Percentiles rank a stretch among this genome's conserved stretches.
Conservation (phyloP, 2,888 invertebrate species). For the Odontocolon sp. region DNA sequence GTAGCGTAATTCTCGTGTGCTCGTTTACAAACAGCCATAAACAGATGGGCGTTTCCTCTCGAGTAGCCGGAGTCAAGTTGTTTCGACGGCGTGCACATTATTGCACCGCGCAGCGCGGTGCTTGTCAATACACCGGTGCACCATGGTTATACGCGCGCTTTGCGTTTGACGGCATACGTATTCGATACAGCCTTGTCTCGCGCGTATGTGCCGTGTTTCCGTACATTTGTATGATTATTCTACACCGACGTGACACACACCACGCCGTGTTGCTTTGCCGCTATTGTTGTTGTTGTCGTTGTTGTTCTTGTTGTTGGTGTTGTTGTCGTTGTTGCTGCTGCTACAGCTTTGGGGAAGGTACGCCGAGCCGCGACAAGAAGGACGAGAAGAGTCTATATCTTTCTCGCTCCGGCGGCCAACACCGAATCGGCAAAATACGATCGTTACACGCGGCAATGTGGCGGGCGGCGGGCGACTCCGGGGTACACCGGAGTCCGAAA, state of each 20-base stretch:
- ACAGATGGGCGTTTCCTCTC: constrained; percentile 13
- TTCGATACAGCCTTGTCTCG: not conserved
- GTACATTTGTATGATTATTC: constrained; percentile 11
- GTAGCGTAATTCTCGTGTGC: not conserved
- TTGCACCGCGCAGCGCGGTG: constrained; percentile 6
- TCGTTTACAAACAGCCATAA: constrained; percentile 5
- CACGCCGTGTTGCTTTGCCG: too few relatives aligned
- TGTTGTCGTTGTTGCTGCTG: not conserved
- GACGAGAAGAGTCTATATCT: not conserved
- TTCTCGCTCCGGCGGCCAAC: not conserved
- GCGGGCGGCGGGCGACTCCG: not conserved
- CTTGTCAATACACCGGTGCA: constrained; percentile 7
- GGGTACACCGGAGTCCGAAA: constrained; percentile 20
- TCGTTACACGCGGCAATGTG: not conserved
- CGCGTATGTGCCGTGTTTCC: not conserved
- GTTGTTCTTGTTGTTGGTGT: not conserved
- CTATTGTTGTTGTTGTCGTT: not conserved
- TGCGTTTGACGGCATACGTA: constrained; percentile 1
- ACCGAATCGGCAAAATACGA: constrained; percentile 3
- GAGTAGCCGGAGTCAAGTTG: not conserved
- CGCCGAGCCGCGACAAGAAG: constrained; percentile 2
- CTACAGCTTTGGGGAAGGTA: not conserved
- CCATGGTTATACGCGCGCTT: constrained; percentile 6
- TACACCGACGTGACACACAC: constrained; percentile 10
- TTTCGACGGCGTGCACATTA: constrained; percentile 7